phyloP scores from a whole-genome alignment of 1,140 invertebrate species.

The Drosophila nikananu region DNA sequence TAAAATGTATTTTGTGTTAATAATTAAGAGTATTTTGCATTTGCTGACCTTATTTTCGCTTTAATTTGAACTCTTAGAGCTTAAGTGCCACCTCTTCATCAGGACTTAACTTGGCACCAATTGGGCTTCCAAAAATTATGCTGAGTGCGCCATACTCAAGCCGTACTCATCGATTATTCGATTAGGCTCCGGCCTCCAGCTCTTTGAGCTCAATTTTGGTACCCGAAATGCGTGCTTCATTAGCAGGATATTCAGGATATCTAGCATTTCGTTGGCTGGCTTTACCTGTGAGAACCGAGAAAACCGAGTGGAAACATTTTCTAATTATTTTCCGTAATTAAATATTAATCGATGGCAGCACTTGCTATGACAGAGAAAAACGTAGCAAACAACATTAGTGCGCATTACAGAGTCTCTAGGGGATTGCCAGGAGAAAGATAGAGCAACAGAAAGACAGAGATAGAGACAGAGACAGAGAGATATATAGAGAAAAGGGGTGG shows the following conservation, averaged over 20 bases:
- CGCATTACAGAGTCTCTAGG: conserved; percentile 73
- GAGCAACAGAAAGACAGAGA: not conserved
- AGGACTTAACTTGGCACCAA: not conserved
- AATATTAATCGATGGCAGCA: conserved; percentile 67
- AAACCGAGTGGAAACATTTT: conserved; percentile 54
- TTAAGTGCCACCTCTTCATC: not conserved
- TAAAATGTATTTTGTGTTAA: not conserved
- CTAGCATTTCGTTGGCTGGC: conserved; percentile 13
- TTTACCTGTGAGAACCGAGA: conserved; percentile 34
- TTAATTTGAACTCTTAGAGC: not conserved
- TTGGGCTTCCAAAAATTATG: conserved; percentile 17
- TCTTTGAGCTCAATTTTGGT: conserved; percentile 28
- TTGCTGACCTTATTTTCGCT: not conserved
- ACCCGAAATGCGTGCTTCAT: conserved; percentile 46
- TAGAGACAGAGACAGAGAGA: not conserved
- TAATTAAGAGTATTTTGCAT: no score
- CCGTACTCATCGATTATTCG: conserved; percentile 67
- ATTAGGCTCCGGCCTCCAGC: conserved; percentile 41
- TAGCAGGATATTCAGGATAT: conserved; percentile 32
- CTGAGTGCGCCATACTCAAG: conserved; percentile 43
- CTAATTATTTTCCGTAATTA: conserved; percentile 78
- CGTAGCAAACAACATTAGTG: conserved; percentile 80
- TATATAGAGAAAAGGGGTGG: conserved; percentile 3
- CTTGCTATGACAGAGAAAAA: conserved; percentile 30
- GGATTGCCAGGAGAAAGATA: conserved; percentile 16